Conservation (phyloP, 2,888 invertebrate genomes). For the Eupsilia transversa region DNA sequence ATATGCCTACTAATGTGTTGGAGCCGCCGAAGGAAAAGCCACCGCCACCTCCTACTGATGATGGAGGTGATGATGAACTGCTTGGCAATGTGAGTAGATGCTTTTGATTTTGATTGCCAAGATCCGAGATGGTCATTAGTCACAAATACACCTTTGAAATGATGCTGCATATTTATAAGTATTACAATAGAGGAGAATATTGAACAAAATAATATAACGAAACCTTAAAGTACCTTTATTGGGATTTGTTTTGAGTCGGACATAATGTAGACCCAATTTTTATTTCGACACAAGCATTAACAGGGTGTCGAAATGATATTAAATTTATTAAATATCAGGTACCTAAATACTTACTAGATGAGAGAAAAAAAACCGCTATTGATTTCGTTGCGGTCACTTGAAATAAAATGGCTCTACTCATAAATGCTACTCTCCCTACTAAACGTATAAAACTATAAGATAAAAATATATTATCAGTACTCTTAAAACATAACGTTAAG, state of each 20-base stretch:
- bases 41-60: constrained; percentile 94
- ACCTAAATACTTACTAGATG: not conserved
- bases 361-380: not conserved
- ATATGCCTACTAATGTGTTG: constrained; percentile 90
- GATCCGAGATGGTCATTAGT: not conserved
- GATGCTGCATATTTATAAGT: not conserved
- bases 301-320: no score
- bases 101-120: not conserved
- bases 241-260: not conserved
- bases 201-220: not conserved
- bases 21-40: constrained; percentile 97
- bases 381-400: not conserved
- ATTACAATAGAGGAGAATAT: not conserved
- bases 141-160: not conserved
- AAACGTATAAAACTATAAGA: not conserved
- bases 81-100: constrained; percentile 84
- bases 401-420: not conserved
- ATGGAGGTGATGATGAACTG: constrained; percentile 83
- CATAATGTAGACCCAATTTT: not conserved
- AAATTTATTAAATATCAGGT: no score
- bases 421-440: not conserved
- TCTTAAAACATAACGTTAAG: not conserved
- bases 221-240: not conserved
- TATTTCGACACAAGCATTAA: no score
- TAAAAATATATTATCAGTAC: not conserved